These are phyloP conservation scores for Sanderia malayensis DNA, from an alignment of 30 jellyfish, hydroid and myxozoan species.

Conservation along the genomic window DNA sequence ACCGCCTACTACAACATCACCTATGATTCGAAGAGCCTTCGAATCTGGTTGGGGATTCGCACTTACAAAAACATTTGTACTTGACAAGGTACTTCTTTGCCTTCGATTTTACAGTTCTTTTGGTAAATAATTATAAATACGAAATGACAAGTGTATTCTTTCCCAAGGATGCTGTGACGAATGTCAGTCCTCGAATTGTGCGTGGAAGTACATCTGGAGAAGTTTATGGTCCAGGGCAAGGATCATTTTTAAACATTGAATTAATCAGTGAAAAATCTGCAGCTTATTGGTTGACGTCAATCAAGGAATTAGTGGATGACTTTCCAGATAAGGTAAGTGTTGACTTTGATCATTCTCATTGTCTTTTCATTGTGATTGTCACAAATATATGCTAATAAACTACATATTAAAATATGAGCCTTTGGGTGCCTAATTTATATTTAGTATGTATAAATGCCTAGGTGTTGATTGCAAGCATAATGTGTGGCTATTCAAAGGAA, in stretches of 20 bases:
- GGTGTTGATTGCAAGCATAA: conserved; percentile 92
- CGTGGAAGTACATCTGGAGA: conserved; percentile 96
- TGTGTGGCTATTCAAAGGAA: conserved; percentile 91
- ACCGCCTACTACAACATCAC: conserved; percentile 92
- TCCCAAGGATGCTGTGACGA: conserved; percentile 66
- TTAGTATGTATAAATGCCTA: too few species aligned
- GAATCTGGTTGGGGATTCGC: conserved; percentile 97
- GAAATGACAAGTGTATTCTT: background rate
- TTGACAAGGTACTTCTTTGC: conserved; percentile 63
- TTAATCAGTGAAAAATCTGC: conserved; percentile 88
- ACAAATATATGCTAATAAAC: too few species aligned
- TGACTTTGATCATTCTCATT: too few species aligned
- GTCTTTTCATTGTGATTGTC: too few species aligned
- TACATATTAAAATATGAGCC: too few species aligned
- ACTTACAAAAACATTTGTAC: conserved; percentile 76
- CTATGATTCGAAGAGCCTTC: conserved; percentile 87
- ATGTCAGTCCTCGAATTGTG: conserved; percentile 92
- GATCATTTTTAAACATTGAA: conserved; percentile 88
- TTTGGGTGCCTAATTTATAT: too few species aligned
- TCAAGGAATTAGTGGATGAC: conserved; percentile 78
- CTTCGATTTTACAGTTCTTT: background rate
- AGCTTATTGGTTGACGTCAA: conserved; percentile 77
- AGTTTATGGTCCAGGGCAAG: conserved; percentile 90
- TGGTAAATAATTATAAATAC: too few species aligned
- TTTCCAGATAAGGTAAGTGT: conserved; percentile 71